These are phyloP conservation scores for Onthophagus sagittarius DNA, from an alignment of 2,888 invertebrate species.

Conservation along the genomic window DNA sequence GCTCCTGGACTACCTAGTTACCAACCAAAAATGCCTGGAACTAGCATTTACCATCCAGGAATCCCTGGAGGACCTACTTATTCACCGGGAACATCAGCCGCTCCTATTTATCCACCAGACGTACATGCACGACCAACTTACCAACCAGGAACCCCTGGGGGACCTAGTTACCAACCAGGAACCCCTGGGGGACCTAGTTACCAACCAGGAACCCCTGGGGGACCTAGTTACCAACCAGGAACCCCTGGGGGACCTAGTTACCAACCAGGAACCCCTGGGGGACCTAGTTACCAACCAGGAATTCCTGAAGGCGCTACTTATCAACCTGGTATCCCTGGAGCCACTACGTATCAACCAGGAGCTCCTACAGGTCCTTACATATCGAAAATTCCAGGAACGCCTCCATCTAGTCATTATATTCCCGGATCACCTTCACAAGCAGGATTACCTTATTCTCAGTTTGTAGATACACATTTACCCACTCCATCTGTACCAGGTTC, in stretches of 20 bases:
- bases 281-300: background rate
- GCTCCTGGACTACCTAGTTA: background rate
- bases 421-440: slow-evolving; percentile 22
- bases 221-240: slow-evolving; percentile 12
- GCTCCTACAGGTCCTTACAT: slow-evolving; percentile 20
- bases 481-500: background rate
- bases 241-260: slow-evolving; percentile 2
- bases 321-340: no score
- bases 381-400: background rate
- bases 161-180: slow-evolving; percentile 17
- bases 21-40: slow-evolving; percentile 4
- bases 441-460: background rate
- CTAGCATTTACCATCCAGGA: slow-evolving; percentile 13
- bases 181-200: slow-evolving; percentile 17
- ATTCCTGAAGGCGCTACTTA: no score
- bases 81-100: slow-evolving; percentile 19
- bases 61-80: slow-evolving; percentile 23
- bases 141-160: background rate
- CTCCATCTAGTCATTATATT: background rate
- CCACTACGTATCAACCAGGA: slow-evolving; percentile 1
- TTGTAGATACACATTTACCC: background rate
- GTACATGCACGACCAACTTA: background rate
- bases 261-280: slow-evolving; percentile 16
- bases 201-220: slow-evolving; percentile 17
- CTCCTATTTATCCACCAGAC: background rate